These are phyloP conservation scores for Enteromius mattozi DNA, from an alignment of 2,797 vertebrate species.

Conservation along the genomic window DNA sequence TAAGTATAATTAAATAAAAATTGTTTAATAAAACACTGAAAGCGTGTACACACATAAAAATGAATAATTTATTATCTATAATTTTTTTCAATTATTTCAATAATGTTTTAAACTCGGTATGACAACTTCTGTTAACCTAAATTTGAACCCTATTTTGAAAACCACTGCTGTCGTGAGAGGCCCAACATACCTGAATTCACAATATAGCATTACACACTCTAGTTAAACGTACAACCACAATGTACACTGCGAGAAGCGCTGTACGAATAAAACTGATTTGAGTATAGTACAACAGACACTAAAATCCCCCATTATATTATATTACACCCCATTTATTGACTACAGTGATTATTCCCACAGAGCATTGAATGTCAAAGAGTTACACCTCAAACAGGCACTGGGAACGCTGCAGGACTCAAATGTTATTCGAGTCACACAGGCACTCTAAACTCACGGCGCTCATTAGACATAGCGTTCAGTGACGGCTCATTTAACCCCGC, in stretches of 20 bases:
- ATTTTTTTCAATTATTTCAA: too few relatives aligned
- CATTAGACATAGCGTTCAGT: conserved; percentile 47
- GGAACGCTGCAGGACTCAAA: not conserved
- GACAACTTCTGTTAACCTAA: too few relatives aligned
- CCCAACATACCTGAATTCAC: not conserved
- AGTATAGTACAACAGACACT: not conserved
- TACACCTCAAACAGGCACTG: not conserved
- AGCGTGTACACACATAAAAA: too few relatives aligned
- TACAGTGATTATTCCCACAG: conserved; percentile 4
- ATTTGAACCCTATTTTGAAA: not conserved
- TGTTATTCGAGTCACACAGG: conserved; percentile 36
- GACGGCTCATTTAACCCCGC: conserved; percentile 46
- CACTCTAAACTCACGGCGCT: conserved; percentile 31
- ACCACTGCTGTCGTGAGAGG: not conserved
- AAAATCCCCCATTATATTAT: conserved; percentile 2
- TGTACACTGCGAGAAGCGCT: not conserved
- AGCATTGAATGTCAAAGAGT: not conserved
- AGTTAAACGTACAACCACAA: not conserved
- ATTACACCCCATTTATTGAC: conserved; percentile 7
- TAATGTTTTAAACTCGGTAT: too few relatives aligned
- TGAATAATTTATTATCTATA: too few relatives aligned
- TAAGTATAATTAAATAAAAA: too few relatives aligned
- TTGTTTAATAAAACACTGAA: too few relatives aligned
- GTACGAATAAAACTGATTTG: not conserved
- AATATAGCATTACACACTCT: too few relatives aligned